Evolutionary conservation across 2,113 vertebrate genomes (phyloP).

Genomic region (Rhinoderma darwinii): DNA sequence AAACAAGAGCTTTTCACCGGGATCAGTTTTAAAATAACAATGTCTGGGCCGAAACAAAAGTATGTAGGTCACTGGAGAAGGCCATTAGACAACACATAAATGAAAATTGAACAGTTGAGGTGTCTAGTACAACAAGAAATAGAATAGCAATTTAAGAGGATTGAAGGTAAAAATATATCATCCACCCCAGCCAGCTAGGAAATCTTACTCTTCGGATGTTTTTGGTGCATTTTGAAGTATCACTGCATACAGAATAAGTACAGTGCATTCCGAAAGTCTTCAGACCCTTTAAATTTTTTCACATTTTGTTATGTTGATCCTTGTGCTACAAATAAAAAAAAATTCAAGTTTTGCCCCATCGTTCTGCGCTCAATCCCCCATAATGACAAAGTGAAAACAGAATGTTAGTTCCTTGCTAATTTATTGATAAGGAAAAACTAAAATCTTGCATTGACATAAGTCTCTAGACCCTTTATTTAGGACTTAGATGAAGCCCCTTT

Average conservation of each 20-base stretch:
- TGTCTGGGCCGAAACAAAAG: constrained; percentile 23
- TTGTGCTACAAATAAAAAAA: too few relatives aligned
- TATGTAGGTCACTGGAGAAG: constrained; percentile 40
- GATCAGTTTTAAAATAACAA: constrained; percentile 48
- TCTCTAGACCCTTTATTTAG: too few relatives aligned
- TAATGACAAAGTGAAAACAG: too few relatives aligned
- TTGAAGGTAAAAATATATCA: not conserved
- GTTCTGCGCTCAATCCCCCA: too few relatives aligned
- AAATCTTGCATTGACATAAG: too few relatives aligned
- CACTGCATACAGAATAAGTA: not conserved
- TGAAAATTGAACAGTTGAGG: not conserved
- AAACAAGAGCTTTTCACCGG: constrained; percentile 11
- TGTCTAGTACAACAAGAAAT: not conserved
- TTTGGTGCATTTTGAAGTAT: not conserved
- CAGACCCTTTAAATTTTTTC: too few relatives aligned
- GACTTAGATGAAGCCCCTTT: too few relatives aligned
- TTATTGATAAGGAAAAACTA: too few relatives aligned
- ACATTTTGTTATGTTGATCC: too few relatives aligned
- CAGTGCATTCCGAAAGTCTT: too few relatives aligned
- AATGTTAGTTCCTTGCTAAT: too few relatives aligned
- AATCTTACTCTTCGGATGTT: not conserved
- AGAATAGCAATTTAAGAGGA: not conserved
- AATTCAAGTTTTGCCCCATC: too few relatives aligned
- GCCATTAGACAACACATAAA: constrained; percentile 43
- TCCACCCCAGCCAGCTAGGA: not conserved